Base-by-base conservation (phyloP, 2,113 vertebrate genomes). In the Nipponia nippon region DNA sequence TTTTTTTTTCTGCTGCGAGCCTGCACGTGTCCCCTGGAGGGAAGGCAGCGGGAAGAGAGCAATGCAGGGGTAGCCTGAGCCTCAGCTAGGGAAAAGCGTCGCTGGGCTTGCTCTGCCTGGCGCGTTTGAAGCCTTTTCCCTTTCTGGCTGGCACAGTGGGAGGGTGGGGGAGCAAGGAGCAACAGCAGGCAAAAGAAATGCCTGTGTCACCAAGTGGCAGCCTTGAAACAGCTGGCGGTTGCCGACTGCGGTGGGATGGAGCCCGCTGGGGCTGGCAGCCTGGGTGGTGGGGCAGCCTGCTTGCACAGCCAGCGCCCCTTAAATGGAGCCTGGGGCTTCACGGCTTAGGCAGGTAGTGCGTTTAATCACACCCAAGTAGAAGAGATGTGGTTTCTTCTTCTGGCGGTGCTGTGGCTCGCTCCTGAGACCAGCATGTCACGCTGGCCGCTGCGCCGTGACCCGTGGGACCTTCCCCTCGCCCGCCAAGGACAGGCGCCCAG, bases 391-490 rank as follows among this genome's bases (percentile, higher is more conserved):
- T 52, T 79, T 46, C 30, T 44, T 23, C 27, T 65, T 58, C 50
- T 62, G 75, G 40, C 0, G 0, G 13, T 32, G 81, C 44, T 59
- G 42, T 4, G 2, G 56, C 62, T 87, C 0, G 0, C 63, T 14
- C 44, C 34, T 0, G 0, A 76, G 38, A 34, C 6, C 42, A 18
- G 26, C 0, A 0, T 26, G 55, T 26, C 3, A 1, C 58, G 42
- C 62, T 76, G 56, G 11, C 20, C 0, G 1, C 61, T 25, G n/a
- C 1, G 7, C n/a, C 1, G 2, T 40, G 36, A 36, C 13, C 62
- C 1, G 1, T 46, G 67, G 47, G 52, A 38, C 40, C 40, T 42
- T 46, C 16, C 13, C 14, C 50, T 61, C 2, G 2, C 46, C 44
- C 7, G 1, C 30, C 2, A 1, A 16, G 17, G 61, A 30, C 22